Base-by-base conservation (phyloP, 2,888 invertebrate genomes). In the Trichogramma evanescens region DNA sequence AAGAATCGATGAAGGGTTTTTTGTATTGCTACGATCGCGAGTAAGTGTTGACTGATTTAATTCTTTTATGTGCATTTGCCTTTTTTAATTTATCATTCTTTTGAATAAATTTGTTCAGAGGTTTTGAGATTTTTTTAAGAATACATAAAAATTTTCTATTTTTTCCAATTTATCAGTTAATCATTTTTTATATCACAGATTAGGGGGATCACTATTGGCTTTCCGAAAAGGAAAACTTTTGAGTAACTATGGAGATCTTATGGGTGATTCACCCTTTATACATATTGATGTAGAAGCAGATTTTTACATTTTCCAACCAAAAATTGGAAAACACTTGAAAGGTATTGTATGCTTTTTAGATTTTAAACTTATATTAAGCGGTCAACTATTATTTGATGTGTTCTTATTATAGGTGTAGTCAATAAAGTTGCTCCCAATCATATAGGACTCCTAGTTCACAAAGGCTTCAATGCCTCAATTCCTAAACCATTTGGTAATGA, bases 391-490 rank as follows among this genome's bases (percentile, higher is more conserved):
- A 58, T n/a, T 45, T 26, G 39, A 51, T 44, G 38, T 49, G 2
- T 10, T 46, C 46, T 48, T 59, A 1, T 65, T 68, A n/a, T 42
- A 79, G 79, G 87, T 7, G 73, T 84, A 66, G 86, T 89, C 0
- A 88, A 86, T 71, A 88, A 87, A 73, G 85, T 84, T 66, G 84
- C 84, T 65, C 74, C 78, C 44, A 84, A 86, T 66, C 87, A 89
- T 77, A 78, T 89, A 60, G 86, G 86, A 4, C 82, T 88, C 65
- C 79, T 89, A 56, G 84, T 89, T 0, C 87, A 89, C 72, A 82
- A 85, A 69, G 81, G 83, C 39, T 89, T 89, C 70, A 88, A 89
- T 77, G 86, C 87, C 8, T 86, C 87, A 4, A 82, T 89, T 51
- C 85, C 85, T 48, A 81, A 83, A 68, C 83, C 83, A 6, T 68